Evolutionary conservation across 1,140 invertebrate genomes (phyloP).

Genomic region (Drosophila funebris): DNA sequence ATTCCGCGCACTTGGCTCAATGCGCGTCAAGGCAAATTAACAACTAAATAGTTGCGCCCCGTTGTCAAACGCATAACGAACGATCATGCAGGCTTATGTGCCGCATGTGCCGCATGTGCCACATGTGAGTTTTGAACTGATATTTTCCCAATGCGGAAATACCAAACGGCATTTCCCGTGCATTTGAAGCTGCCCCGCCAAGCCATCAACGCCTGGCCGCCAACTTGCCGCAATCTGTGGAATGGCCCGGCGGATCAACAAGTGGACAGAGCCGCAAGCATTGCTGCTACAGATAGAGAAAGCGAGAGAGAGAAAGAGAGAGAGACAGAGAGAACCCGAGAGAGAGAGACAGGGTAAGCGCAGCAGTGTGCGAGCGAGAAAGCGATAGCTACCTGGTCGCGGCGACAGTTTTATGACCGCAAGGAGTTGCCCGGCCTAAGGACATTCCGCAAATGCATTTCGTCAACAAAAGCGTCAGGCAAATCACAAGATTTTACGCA

Average conservation of each 20-base stretch:
- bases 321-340: not conserved
- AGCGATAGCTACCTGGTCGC: not conserved
- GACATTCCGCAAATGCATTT: conserved; percentile 73
- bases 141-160: conserved; percentile 36
- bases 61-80: not conserved
- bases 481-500: conserved; percentile 11
- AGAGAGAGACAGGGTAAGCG: not conserved
- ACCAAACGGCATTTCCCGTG: conserved; percentile 32
- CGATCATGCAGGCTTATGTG: conserved; percentile 10
- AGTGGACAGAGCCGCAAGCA: conserved; percentile 23
- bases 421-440: conserved; percentile 59
- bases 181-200: conserved; percentile 7
- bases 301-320: not conserved
- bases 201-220: no score
- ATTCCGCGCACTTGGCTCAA: not conserved
- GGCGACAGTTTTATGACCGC: conserved; percentile 39
- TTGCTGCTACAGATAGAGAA: not conserved
- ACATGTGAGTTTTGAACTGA: conserved; percentile 16
- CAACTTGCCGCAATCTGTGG: conserved; percentile 21
- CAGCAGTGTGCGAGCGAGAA: not conserved
- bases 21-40: conserved; percentile 33
- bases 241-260: conserved; percentile 40
- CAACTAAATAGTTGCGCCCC: conserved; percentile 34
- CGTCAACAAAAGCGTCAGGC: conserved; percentile 60
- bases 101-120: not conserved